These are phyloP conservation scores for Gallinago undulata DNA, from an alignment of 2,113 vertebrate genomes.

Conservation along the genomic window DNA sequence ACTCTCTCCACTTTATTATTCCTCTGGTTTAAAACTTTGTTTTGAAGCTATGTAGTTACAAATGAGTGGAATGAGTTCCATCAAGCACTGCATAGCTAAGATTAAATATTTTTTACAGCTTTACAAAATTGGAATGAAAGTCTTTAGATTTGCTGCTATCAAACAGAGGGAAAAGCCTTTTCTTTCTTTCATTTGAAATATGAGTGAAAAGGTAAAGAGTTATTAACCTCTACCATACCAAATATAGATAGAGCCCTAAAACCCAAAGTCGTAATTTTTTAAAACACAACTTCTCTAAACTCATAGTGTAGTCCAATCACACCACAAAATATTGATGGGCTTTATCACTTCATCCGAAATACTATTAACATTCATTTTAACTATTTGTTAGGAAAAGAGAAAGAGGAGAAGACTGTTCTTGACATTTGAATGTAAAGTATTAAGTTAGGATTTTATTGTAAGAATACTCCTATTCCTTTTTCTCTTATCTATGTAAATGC, in stretches of 20 bases:
- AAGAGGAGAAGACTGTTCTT: background rate
- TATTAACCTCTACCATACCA: background rate
- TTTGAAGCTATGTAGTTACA: background rate
- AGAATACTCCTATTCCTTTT: background rate
- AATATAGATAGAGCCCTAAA: background rate
- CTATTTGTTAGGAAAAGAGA: background rate
- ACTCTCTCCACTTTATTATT: background rate
- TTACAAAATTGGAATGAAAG: conserved; percentile 19
- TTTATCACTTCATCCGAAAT: background rate
- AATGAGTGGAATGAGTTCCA: background rate
- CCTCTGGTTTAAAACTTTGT: background rate
- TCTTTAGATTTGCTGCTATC: conserved; percentile 24
- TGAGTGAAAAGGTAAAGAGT: background rate
- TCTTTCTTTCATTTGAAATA: background rate
- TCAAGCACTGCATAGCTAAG: background rate
- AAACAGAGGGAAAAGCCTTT: background rate
- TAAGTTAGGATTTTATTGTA: background rate
- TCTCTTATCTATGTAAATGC: background rate
- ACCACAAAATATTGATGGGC: background rate
- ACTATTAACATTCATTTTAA: background rate
- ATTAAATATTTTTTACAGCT: conserved; percentile 47
- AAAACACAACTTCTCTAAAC: background rate
- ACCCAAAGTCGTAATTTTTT: background rate
- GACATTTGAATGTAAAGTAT: background rate
- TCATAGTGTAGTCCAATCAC: background rate